Evolutionary conservation across 2,797 vertebrate species (phyloP).

Genomic region (Botia kubotai): DNA sequence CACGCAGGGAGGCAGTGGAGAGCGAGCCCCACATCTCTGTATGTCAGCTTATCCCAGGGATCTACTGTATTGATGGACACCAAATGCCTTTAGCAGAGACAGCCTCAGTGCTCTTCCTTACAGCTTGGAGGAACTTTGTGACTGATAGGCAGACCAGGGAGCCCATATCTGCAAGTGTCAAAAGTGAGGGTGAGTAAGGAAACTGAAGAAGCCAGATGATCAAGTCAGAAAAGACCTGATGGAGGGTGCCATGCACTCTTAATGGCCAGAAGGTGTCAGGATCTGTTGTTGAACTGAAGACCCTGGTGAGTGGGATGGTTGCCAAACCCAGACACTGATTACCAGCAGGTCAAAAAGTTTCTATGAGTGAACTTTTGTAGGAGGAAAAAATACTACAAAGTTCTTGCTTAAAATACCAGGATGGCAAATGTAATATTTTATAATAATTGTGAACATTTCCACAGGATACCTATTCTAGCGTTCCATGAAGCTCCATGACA

Average conservation of each 20-base stretch:
- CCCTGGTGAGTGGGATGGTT: slow-evolving; percentile 34
- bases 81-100: slow-evolving; percentile 55
- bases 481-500: not conserved
- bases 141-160: slow-evolving; percentile 58
- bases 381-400: slow-evolving; percentile 27
- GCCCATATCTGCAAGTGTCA: slow-evolving; percentile 60
- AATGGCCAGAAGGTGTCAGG: slow-evolving; percentile 55
- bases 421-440: slow-evolving; percentile 4
- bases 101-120: slow-evolving; percentile 44
- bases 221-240: slow-evolving; percentile 52
- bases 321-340: slow-evolving; percentile 47
- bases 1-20: slow-evolving; percentile 28
- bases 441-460: not conserved
- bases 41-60: slow-evolving; percentile 59
- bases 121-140: slow-evolving; percentile 50
- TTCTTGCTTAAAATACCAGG: slow-evolving; percentile 21
- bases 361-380: slow-evolving; percentile 31
- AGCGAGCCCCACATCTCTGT: slow-evolving; percentile 43
- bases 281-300: slow-evolving; percentile 45
- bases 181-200: slow-evolving; percentile 51
- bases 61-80: slow-evolving; percentile 54
- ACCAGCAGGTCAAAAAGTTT: slow-evolving; percentile 48
- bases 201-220: slow-evolving; percentile 47
- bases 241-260: slow-evolving; percentile 51
- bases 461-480: slow-evolving; percentile 7